phyloP scores from a whole-genome alignment of 1,140 invertebrate genomes.

The Nebria ingens region DNA sequence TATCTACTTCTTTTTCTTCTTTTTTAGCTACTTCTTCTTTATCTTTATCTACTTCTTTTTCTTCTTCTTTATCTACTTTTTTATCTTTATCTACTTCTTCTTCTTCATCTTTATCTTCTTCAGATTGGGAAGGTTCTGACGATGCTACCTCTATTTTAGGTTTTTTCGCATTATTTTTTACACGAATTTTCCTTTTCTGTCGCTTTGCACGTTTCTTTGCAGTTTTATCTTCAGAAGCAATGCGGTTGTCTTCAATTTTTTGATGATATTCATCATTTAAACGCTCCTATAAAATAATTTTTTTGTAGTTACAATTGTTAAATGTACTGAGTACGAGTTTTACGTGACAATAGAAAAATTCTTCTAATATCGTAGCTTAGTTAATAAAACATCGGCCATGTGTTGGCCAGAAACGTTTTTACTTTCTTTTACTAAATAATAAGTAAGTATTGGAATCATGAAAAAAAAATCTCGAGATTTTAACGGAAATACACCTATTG shows the following conservation, averaged over 20 bases:
- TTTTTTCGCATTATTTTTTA: slow-evolving; percentile 19
- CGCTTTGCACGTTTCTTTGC: slow-evolving; percentile 79
- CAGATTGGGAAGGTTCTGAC: slow-evolving; percentile 10
- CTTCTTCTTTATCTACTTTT: not conserved
- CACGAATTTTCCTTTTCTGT: slow-evolving; percentile 21
- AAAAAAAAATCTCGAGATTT: too few relatives aligned
- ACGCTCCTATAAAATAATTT: slow-evolving; percentile 49
- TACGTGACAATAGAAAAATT: too few relatives aligned
- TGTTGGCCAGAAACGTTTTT: too few relatives aligned
- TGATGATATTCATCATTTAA: slow-evolving; percentile 70
- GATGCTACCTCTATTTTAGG: slow-evolving; percentile 16
- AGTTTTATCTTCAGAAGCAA: slow-evolving; percentile 63
- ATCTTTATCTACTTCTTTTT: not conserved
- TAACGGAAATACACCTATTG: too few relatives aligned
- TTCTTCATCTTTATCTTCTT: slow-evolving; percentile 12
- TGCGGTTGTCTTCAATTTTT: slow-evolving; percentile 73
- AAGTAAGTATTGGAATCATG: too few relatives aligned
- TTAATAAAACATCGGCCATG: too few relatives aligned
- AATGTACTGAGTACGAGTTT: too few relatives aligned
- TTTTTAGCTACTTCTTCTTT: not conserved
- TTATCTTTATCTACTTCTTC: slow-evolving; percentile 9
- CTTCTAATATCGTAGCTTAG: too few relatives aligned
- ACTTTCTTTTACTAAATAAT: too few relatives aligned
- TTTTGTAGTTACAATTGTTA: too few relatives aligned
- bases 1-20: not conserved